Conservation (phyloP, 2,797 vertebrate genomes). For the Martes flavigula region DNA sequence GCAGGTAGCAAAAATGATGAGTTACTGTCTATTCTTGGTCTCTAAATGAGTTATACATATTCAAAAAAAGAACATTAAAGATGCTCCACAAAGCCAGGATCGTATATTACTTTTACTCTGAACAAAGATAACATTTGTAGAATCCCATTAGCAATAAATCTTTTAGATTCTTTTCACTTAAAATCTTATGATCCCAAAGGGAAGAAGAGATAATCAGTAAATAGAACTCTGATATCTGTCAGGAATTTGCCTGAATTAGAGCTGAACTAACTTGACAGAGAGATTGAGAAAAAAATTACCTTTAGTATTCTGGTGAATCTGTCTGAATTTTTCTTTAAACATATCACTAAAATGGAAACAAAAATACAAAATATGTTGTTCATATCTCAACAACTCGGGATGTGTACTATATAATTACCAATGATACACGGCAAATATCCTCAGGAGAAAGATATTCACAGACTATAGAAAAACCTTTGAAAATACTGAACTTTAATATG, state of each 20-base stretch:
- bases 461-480: conserved; percentile 16
- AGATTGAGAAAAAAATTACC: conserved; percentile 48
- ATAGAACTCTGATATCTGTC: conserved; percentile 68
- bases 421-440: conserved; percentile 40
- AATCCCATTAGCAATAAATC: conserved; percentile 77
- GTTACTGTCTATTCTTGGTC: conserved; percentile 57
- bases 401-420: conserved; percentile 41
- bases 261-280: conserved; percentile 60
- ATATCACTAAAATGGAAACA: conserved; percentile 49
- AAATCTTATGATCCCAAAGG: conserved; percentile 75
- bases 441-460: conserved; percentile 31
- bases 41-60: conserved; percentile 73
- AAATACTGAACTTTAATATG: conserved; percentile 49
- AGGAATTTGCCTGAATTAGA: conserved; percentile 68
- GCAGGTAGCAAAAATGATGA: conserved; percentile 75
- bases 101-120: conserved; percentile 71
- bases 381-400: conserved; percentile 49
- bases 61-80: conserved; percentile 71
- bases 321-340: conserved; percentile 61
- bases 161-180: conserved; percentile 70
- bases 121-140: conserved; percentile 76
- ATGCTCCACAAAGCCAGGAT: conserved; percentile 38
- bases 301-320: conserved; percentile 45
- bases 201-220: conserved; percentile 74
- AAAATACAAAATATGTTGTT: neutral